Percentiles rank a stretch among this genome's conserved stretches.
Evolutionary conservation across 2,888 invertebrate species (phyloP).

Genomic region (Cryptocephalus primarius): DNA sequence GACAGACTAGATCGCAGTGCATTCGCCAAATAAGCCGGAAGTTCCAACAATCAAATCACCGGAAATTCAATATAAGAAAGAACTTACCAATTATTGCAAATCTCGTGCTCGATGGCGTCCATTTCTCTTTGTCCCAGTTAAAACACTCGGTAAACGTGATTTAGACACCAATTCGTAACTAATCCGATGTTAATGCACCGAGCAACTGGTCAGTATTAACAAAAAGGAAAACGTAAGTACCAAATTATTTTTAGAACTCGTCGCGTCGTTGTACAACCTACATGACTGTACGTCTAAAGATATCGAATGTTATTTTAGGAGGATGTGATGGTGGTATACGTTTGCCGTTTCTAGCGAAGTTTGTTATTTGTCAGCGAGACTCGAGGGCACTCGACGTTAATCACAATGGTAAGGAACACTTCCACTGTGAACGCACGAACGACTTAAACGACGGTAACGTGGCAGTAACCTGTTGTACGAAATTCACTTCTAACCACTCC

Average conservation of each 20-base stretch:
- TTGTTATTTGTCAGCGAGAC: no score
- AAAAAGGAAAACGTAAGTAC: constrained; percentile 10
- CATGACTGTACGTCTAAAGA: constrained; percentile 17
- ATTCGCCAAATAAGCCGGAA: constrained; percentile 3
- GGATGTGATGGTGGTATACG: constrained; percentile 3
- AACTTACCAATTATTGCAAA: constrained; percentile 29
- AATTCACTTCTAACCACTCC: no score
- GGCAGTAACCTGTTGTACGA: no score
- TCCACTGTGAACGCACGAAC: no score
- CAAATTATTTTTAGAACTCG: constrained; percentile 12
- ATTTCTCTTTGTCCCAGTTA: constrained; percentile 13
- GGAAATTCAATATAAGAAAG: not conserved
- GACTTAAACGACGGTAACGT: no score
- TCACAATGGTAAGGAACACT: no score
- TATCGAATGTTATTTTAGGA: constrained; percentile 15
- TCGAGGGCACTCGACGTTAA: no score
- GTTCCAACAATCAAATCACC: constrained; percentile 2
- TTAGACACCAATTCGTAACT: constrained; percentile 4
- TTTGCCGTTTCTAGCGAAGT: no score
- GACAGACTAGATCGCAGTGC: no score
- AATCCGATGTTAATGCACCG: constrained; percentile 13
- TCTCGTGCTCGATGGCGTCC: constrained; percentile 21
- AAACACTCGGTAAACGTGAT: not conserved
- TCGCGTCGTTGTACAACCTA: constrained; percentile 10
- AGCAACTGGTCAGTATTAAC: constrained; percentile 11